phyloP scores from a whole-genome alignment of 2,113 vertebrate genomes.

The Elephas maximus region DNA sequence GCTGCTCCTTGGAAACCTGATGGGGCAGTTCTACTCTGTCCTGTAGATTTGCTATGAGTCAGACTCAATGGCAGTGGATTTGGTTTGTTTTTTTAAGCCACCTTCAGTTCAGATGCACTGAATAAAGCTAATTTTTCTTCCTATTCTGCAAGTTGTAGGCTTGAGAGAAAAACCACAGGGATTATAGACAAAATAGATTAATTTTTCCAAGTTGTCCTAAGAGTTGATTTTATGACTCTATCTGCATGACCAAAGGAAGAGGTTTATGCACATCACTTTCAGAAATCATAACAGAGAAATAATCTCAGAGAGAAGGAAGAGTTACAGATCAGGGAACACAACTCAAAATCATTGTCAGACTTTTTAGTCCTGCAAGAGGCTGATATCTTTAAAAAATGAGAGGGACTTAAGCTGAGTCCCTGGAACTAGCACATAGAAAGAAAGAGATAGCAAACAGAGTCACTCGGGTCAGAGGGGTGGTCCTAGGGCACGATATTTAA shows the following conservation, averaged over 20 bases:
- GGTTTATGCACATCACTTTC: neutral
- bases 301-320: neutral
- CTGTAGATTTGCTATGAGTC: too few species aligned
- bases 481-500: neutral
- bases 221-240: slow-evolving; percentile 51
- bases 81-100: too few species aligned
- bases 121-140: slow-evolving; percentile 11
- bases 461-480: neutral
- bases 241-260: neutral
- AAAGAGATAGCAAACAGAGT: neutral
- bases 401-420: neutral
- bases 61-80: too few species aligned
- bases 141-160: neutral
- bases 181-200: slow-evolving; percentile 50
- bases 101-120: neutral
- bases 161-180: neutral
- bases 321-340: neutral
- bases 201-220: slow-evolving; percentile 45
- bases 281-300: slow-evolving; percentile 55
- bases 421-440: neutral
- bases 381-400: neutral
- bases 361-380: neutral
- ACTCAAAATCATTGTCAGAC: neutral
- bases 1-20: too few species aligned
- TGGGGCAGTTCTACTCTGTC: too few species aligned